Percentiles rank a stretch among this genome's conserved stretches.
Conservation (phyloP, 2,113 vertebrate genomes). For the Lanius collurio region DNA sequence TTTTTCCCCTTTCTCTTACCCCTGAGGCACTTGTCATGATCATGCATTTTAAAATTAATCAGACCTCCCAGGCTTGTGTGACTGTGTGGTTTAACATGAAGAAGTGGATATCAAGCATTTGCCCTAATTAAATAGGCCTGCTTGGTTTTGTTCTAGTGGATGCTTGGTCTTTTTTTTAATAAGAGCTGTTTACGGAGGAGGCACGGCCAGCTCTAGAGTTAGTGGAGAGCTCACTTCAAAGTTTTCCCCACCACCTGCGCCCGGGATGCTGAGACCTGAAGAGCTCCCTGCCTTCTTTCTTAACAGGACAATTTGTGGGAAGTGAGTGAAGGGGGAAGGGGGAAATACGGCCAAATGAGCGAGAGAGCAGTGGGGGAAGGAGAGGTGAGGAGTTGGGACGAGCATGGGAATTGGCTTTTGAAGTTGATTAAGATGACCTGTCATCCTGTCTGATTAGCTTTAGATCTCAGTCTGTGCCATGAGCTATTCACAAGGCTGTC, state of each 20-base stretch:
- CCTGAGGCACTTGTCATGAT: slow-evolving; percentile 73
- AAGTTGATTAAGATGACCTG: slow-evolving; percentile 65
- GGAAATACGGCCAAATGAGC: neutral
- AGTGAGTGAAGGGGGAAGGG: neutral
- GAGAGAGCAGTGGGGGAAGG: neutral
- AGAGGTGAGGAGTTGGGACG: neutral
- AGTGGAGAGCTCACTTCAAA: slow-evolving; percentile 76
- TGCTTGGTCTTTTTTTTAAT: slow-evolving; percentile 79
- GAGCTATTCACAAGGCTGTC: slow-evolving; percentile 42
- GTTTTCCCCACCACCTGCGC: slow-evolving; percentile 76
- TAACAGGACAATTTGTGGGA: neutral
- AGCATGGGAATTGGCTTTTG: slow-evolving; percentile 59
- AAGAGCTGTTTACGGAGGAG: slow-evolving; percentile 73
- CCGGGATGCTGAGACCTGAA: slow-evolving; percentile 58
- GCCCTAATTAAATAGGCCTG: slow-evolving; percentile 79
- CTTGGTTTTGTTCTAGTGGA: slow-evolving; percentile 78
- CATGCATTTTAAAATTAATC: slow-evolving; percentile 84
- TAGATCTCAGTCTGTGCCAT: slow-evolving; percentile 33
- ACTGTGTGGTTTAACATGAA: slow-evolving; percentile 72
- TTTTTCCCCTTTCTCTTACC: slow-evolving; percentile 43
- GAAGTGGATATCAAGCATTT: slow-evolving; percentile 77
- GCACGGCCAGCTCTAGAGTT: slow-evolving; percentile 69
- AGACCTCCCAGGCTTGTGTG: slow-evolving; percentile 71
- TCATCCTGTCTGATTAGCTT: slow-evolving; percentile 41
- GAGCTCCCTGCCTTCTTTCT: slow-evolving; percentile 41